Conservation (phyloP, 2,113 vertebrate genomes). For the Atlantisia rogersi region DNA sequence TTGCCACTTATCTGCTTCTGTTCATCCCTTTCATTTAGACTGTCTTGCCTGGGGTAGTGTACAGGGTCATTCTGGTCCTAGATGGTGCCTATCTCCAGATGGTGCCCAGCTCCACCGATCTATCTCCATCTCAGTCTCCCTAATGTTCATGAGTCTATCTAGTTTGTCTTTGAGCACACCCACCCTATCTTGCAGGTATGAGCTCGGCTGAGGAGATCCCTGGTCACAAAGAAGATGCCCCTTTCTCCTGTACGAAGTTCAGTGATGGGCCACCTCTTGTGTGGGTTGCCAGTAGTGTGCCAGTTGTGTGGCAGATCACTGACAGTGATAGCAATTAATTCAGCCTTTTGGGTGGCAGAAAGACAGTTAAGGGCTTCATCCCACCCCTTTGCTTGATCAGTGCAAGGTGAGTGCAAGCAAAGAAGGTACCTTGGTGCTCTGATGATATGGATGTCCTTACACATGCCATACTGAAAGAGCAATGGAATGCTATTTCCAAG, state of each 20-base stretch:
- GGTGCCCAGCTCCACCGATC: too few species aligned
- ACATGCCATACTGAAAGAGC: background rate
- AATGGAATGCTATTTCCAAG: background rate
- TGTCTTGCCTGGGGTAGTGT: too few species aligned
- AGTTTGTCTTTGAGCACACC: too few species aligned
- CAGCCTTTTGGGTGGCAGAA: background rate
- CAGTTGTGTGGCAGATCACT: background rate
- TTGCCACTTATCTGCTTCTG: too few species aligned
- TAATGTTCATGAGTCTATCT: too few species aligned
- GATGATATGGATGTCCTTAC: background rate
- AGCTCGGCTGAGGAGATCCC: too few species aligned
- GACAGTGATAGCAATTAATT: background rate
- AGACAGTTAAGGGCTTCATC: background rate
- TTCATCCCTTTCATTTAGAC: too few species aligned
- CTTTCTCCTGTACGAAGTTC: background rate
- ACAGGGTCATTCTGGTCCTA: too few species aligned
- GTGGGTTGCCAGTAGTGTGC: background rate
- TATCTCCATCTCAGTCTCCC: too few species aligned
- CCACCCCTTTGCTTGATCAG: background rate
- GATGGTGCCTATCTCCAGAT: too few species aligned
- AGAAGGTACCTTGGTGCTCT: background rate
- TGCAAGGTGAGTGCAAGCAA: background rate
- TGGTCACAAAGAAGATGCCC: background rate
- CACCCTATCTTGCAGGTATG: too few species aligned
- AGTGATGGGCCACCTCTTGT: background rate